Percentiles rank a stretch among this genome's conserved stretches.
Evolutionary conservation across 2,888 invertebrate species (phyloP).

Genomic region (Buathra laborator): DNA sequence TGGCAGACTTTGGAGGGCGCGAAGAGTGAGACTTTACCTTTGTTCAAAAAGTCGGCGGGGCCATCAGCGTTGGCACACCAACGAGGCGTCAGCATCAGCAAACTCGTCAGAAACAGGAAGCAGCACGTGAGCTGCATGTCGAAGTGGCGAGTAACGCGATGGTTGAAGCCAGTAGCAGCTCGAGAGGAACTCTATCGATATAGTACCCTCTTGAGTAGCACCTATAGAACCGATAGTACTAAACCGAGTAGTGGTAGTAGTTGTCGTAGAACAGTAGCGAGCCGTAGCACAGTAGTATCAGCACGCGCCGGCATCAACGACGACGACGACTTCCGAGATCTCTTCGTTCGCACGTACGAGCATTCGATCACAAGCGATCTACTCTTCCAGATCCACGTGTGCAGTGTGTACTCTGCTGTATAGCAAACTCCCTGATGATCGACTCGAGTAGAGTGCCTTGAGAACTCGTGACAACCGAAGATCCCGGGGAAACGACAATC

Average conservation of each 20-base stretch:
- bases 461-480: conserved; percentile 43
- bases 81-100: conserved; percentile 79
- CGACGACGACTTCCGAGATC: conserved; percentile 41
- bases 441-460: conserved; percentile 27
- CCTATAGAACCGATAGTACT: conserved; percentile 3
- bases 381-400: conserved; percentile 41
- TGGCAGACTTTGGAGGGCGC: conserved; percentile 19
- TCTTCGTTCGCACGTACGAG: conserved; percentile 52
- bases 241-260: background rate
- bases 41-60: conserved; percentile 80
- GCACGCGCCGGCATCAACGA: conserved; percentile 29
- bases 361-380: conserved; percentile 71
- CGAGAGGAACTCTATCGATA: conserved; percentile 66
- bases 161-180: conserved; percentile 54
- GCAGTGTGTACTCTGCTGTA: conserved; percentile 1
- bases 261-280: conserved; percentile 3
- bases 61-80: conserved; percentile 75
- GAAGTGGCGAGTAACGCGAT: conserved; percentile 63
- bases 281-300: conserved; percentile 9
- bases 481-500: conserved; percentile 16
- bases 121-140: conserved; percentile 81
- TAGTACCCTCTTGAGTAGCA: conserved; percentile 13
- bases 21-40: conserved; percentile 78
- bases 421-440: conserved; percentile 36
- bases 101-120: conserved; percentile 81